Conservation (phyloP, 2,797 vertebrate genomes). For the Holocentrus rufus region DNA sequence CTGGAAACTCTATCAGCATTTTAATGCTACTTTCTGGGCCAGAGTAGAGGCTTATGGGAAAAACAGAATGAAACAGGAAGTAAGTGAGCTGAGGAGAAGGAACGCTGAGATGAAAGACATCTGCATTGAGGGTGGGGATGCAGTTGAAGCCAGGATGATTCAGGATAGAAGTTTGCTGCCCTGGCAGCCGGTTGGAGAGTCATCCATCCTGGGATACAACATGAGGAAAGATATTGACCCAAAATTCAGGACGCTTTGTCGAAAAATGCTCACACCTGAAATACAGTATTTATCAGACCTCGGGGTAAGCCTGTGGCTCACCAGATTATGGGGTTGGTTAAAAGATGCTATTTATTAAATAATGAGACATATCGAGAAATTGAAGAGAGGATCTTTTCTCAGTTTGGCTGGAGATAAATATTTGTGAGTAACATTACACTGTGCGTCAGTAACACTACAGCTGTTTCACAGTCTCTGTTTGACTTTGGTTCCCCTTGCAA, state of each 20-base stretch:
- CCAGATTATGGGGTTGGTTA: constrained; percentile 88
- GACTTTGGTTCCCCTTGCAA: too few species aligned
- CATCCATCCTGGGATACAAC: constrained; percentile 94
- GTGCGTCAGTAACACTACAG: background rate
- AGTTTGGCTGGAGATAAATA: background rate
- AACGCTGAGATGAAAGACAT: constrained; percentile 88
- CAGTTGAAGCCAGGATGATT: constrained; percentile 87
- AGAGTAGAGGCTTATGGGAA: constrained; percentile 87
- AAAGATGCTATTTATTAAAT: constrained; percentile 64
- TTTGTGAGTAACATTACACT: background rate
- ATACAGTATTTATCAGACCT: constrained; percentile 92
- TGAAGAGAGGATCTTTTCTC: too few species aligned
- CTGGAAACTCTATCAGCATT: constrained; percentile 89
- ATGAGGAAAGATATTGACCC: constrained; percentile 85
- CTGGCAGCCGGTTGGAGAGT: constrained; percentile 92
- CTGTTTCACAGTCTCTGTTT: too few species aligned
- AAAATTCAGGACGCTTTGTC: constrained; percentile 85
- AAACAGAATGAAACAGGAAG: constrained; percentile 86
- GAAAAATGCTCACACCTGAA: constrained; percentile 96
- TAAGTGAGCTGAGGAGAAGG: constrained; percentile 82
- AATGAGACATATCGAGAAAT: background rate
- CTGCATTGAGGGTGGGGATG: constrained; percentile 86
- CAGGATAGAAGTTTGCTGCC: constrained; percentile 87
- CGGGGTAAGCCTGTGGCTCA: constrained; percentile 92
- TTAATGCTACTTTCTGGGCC: constrained; percentile 91